Evolutionary conservation across 2,888 invertebrate species (phyloP).

Genomic region (Macroteleia sp.): DNA sequence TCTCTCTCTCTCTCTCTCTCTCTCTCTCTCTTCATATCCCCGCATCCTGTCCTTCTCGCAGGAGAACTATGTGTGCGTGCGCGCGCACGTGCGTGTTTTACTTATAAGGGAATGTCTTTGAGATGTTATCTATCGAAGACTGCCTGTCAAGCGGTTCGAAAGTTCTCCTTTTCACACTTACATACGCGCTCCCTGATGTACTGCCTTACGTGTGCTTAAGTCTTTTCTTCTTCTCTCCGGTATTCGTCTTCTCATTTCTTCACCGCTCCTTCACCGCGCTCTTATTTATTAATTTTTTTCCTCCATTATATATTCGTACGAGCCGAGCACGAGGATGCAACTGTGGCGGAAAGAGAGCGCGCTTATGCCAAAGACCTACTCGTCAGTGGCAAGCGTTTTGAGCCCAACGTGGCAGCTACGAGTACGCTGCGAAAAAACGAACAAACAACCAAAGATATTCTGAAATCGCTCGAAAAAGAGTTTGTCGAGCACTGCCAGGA

Average conservation of each 20-base stretch:
- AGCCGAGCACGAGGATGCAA: slow-evolving; percentile 27
- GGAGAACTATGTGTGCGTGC: slow-evolving; percentile 29
- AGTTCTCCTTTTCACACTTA: slow-evolving; percentile 64
- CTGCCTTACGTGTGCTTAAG: slow-evolving; percentile 49
- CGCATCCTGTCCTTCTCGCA: slow-evolving; percentile 6
- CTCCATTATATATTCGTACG: slow-evolving; percentile 50
- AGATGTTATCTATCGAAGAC: slow-evolving; percentile 80
- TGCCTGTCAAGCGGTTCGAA: slow-evolving; percentile 73
- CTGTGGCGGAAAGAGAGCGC: slow-evolving; percentile 27
- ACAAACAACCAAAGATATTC: slow-evolving; percentile 31
- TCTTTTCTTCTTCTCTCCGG: slow-evolving; percentile 35
- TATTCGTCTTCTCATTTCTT: slow-evolving; percentile 1
- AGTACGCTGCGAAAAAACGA: slow-evolving; percentile 37
- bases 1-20: slow-evolving; percentile 1
- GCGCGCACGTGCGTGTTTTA: slow-evolving; percentile 60
- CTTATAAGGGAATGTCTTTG: slow-evolving; percentile 71
- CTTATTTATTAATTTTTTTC: slow-evolving; percentile 56
- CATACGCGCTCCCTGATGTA: slow-evolving; percentile 46
- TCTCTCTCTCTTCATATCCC: background rate
- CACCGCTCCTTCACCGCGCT: slow-evolving; percentile 16
- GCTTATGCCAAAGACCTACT: slow-evolving; percentile 38
- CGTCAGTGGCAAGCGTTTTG: slow-evolving; percentile 54
- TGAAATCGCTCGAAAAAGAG: slow-evolving; percentile 55
- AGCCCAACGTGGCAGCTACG: slow-evolving; percentile 52
- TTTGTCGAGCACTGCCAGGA: slow-evolving; percentile 35